Percentiles rank a stretch among this genome's conserved stretches.
These are phyloP conservation scores for Acronicta alni DNA, from an alignment of 2,888 invertebrate species.

Conservation along the genomic window DNA sequence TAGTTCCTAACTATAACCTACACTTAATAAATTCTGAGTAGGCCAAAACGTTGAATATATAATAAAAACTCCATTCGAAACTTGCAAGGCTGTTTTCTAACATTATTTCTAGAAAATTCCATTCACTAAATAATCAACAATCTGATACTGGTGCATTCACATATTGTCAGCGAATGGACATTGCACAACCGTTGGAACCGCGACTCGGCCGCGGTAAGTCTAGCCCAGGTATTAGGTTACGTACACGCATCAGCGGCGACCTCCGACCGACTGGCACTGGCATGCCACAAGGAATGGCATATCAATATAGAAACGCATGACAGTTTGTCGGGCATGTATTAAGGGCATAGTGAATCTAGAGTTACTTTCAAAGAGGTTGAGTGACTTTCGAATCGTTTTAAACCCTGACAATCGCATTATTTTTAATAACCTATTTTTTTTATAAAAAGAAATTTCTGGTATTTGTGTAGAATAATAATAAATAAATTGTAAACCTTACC, in stretches of 20 bases:
- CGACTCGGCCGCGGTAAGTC: slow-evolving; percentile 73
- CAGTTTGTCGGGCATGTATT: slow-evolving; percentile 20
- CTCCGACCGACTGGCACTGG: slow-evolving; percentile 63
- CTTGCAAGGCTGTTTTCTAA: neutral
- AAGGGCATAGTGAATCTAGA: slow-evolving; percentile 11
- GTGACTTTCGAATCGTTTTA: slow-evolving; percentile 1
- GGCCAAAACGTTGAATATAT: neutral
- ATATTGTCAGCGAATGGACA: slow-evolving; percentile 65
- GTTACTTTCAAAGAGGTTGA: slow-evolving; percentile 4
- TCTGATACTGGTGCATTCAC: slow-evolving; percentile 62
- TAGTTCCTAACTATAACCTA: no score
- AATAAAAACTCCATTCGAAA: neutral
- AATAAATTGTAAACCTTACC: no score
- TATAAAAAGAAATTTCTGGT: no score
- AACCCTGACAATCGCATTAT: no score
- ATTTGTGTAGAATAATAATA: no score
- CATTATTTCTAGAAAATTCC: neutral
- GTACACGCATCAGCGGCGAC: slow-evolving; percentile 75
- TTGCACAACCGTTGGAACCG: slow-evolving; percentile 78
- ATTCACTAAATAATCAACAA: slow-evolving; percentile 33
- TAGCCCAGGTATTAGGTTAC: slow-evolving; percentile 71
- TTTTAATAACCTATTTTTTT: no score
- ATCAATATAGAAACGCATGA: slow-evolving; percentile 42
- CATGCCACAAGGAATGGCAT: slow-evolving; percentile 44
- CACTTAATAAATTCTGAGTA: no score